Evolutionary conservation across 2,113 vertebrate species (phyloP), one percentile per base, ranked within the genome.

Genomic region (Fulmarus glacialis): DNA sequence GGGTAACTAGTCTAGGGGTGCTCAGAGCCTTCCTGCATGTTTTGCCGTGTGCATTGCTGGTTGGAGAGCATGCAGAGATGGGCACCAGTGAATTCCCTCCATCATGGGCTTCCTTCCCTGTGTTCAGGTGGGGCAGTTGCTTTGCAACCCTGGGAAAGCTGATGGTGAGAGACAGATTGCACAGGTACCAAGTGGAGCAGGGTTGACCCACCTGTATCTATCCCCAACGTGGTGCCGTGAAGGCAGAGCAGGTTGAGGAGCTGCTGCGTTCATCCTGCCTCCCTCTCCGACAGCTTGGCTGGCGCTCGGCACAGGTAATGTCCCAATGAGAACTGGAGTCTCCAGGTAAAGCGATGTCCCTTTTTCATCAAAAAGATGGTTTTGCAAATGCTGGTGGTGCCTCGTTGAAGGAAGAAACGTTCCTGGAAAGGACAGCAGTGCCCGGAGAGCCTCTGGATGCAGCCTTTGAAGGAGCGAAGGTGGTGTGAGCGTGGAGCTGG

Each of bases 371-470:
- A 13, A 71, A 66, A 83, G 8, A 6, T 22, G 8, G 3, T 2
- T 48, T 66, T 70, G 22, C 3, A 38, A 19, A 22, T 43, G 60
- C 47, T 29, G 32, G 4, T 30, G 45, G 29, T 66, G 13, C 59
- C 42, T 78, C 0, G 1, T 14, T 8, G 1, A 43, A 38, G 30
- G 30, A 86, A 53, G 4, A 55, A 87, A 23, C 0, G 0, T 2
- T 34, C 30, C 22, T 63, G 36, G 48, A 78, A 62, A 7, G 26
- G 63, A 2, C 2, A 16, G 48, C 9, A 19, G 50, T 34, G 72
- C 38, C 82, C 73, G 62, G 36, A 77, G 63, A n/a, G 30, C 23
- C 11, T 40, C 29, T 68, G 67, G 36, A 0, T 15, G 34, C 20
- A 68, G 62, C 66, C 34, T 56, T 64, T 17, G 58, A n/a, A 66